Evolutionary conservation across 2,888 invertebrate species (phyloP).

Genomic region (Perizoma affinitatum): DNA sequence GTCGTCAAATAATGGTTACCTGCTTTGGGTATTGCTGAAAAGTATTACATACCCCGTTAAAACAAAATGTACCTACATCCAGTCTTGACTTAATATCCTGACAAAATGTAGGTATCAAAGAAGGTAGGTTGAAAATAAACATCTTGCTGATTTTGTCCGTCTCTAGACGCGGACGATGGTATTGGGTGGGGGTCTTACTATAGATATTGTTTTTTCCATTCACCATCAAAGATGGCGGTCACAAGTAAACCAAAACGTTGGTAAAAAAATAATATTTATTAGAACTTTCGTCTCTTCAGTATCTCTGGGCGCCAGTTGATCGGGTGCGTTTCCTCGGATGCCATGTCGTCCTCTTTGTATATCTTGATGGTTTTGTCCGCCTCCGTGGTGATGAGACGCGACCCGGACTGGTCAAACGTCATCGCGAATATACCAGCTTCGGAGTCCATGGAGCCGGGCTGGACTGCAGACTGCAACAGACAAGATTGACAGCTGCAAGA

Average conservation of each 20-base stretch:
- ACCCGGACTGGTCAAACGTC: constrained; percentile 97
- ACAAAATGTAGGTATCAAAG: too few species aligned
- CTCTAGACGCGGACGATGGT: too few species aligned
- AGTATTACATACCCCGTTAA: too few species aligned
- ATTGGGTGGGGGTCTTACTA: too few species aligned
- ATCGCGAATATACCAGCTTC: constrained; percentile 99
- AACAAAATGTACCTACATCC: too few species aligned
- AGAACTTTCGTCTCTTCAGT: constrained; percentile 95
- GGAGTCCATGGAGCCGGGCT: constrained; percentile 99
- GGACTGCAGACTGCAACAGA: constrained; percentile 90
- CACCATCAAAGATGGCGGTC: too few species aligned
- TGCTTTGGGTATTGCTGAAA: too few species aligned
- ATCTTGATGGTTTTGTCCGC: constrained; percentile 99
- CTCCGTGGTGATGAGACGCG: constrained; percentile 97
- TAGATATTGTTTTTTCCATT: too few species aligned
- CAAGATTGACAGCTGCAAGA: not conserved
- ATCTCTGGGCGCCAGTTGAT: constrained; percentile 99
- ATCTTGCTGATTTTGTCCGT: too few species aligned
- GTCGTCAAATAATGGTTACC: too few species aligned
- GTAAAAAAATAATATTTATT: constrained; percentile 44
- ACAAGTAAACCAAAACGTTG: constrained; percentile 2
- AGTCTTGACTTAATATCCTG: too few species aligned
- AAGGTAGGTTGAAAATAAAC: too few species aligned
- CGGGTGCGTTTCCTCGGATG: constrained; percentile 98
- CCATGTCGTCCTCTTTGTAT: constrained; percentile 98